Evolutionary conservation across 2,888 invertebrate genomes (phyloP).

Genomic region (Melolontha melolontha): DNA sequence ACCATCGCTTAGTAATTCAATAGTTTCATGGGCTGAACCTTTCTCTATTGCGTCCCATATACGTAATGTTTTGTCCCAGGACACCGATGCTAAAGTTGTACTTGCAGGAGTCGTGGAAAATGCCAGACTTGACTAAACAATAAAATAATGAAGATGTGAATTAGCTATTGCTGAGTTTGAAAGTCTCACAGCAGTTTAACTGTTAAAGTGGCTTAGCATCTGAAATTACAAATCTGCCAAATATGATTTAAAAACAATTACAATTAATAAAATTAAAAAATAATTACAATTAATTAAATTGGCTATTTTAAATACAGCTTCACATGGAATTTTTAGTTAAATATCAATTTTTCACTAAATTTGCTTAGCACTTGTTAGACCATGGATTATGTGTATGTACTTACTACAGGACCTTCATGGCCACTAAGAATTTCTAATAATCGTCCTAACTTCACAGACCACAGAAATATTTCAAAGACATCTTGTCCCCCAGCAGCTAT

Average conservation of each 20-base stretch:
- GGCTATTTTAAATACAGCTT: no score
- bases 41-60: conserved; percentile 93
- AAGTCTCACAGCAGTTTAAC: no score
- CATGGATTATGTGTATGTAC: conserved; percentile 44
- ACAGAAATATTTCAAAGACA: conserved; percentile 94
- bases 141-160: background rate
- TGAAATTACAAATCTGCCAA: no score
- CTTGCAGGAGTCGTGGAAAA: conserved; percentile 83
- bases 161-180: no score
- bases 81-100: conserved; percentile 84
- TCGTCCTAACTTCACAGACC: conserved; percentile 94
- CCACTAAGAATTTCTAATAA: conserved; percentile 91
- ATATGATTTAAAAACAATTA: no score
- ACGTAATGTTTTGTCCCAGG: conserved; percentile 94
- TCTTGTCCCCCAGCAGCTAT: conserved; percentile 96
- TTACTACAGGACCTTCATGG: conserved; percentile 92
- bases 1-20: conserved; percentile 83
- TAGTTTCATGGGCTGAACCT: conserved; percentile 83
- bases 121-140: conserved; percentile 69
- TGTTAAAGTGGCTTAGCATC: no score
- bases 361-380: no score
- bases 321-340: no score
- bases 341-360: no score
- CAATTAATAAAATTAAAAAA: no score
- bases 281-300: no score